Evolutionary conservation across 2,113 vertebrate genomes (phyloP).

Genomic region (Anarrhichthys ocellatus): DNA sequence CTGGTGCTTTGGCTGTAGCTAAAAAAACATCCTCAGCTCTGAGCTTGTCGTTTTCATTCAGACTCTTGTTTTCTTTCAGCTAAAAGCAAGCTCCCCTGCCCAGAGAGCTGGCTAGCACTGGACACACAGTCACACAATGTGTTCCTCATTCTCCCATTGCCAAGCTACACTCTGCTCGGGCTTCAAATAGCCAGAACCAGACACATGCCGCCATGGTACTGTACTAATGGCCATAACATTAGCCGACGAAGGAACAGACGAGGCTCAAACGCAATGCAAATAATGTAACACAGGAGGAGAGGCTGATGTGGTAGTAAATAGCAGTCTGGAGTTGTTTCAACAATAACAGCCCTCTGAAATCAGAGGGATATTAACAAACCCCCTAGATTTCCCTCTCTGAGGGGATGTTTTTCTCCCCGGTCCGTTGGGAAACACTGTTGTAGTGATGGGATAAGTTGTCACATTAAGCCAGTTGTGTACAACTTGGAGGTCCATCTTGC

Average conservation of each 20-base stretch:
- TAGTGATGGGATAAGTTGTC: conserved; percentile 85
- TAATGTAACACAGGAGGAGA: conserved; percentile 57
- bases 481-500: conserved; percentile 87
- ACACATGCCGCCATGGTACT: conserved; percentile 51
- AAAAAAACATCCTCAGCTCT: conserved; percentile 81
- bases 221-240: conserved; percentile 60
- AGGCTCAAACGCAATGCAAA: conserved; percentile 55
- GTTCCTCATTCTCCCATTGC: conserved; percentile 63
- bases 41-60: conserved; percentile 80
- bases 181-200: conserved; percentile 60
- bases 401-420: conserved; percentile 75
- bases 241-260: conserved; percentile 32
- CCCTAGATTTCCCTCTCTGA: conserved; percentile 68
- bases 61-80: conserved; percentile 81
- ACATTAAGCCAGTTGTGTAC: conserved; percentile 83
- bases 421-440: conserved; percentile 80
- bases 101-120: conserved; percentile 73
- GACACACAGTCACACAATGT: conserved; percentile 75
- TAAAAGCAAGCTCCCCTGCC: conserved; percentile 75
- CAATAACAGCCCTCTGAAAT: conserved; percentile 77
- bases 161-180: conserved; percentile 47
- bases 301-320: conserved; percentile 70
- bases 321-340: conserved; percentile 72
- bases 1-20: conserved; percentile 75
- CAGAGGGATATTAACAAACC: conserved; percentile 77